These are phyloP conservation scores for Sylvia atricapilla DNA, from an alignment of 2,113 vertebrate genomes.

Conservation along the genomic window DNA sequence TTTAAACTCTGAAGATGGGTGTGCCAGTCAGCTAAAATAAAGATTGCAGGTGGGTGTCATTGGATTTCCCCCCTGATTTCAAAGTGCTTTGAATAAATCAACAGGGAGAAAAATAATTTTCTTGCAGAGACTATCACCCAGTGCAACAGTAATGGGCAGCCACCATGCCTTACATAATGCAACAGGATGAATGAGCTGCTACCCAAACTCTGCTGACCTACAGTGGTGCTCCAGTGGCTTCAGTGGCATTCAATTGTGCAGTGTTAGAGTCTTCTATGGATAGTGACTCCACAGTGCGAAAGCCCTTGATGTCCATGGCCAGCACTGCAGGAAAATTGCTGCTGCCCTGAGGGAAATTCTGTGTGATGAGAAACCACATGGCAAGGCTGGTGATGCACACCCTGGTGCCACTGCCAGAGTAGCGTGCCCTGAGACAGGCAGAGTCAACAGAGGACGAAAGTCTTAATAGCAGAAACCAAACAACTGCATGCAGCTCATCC, in stretches of 20 bases:
- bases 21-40: neutral
- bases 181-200: neutral
- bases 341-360: neutral
- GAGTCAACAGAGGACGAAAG: neutral
- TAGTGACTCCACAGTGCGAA: neutral
- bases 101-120: neutral
- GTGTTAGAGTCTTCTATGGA: neutral
- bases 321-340: neutral
- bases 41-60: neutral
- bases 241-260: neutral
- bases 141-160: neutral
- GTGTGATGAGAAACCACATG: neutral
- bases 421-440: neutral
- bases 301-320: neutral
- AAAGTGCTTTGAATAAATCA: neutral
- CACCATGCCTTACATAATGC: neutral
- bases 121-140: neutral
- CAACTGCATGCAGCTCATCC: neutral
- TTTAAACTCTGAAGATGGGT: conserved; percentile 7
- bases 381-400: neutral
- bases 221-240: neutral
- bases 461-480: neutral
- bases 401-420: rapidly evolving
- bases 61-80: neutral
- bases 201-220: neutral